Conservation (phyloP, 2,888 invertebrate species). For the Pseudococcus viburni region DNA sequence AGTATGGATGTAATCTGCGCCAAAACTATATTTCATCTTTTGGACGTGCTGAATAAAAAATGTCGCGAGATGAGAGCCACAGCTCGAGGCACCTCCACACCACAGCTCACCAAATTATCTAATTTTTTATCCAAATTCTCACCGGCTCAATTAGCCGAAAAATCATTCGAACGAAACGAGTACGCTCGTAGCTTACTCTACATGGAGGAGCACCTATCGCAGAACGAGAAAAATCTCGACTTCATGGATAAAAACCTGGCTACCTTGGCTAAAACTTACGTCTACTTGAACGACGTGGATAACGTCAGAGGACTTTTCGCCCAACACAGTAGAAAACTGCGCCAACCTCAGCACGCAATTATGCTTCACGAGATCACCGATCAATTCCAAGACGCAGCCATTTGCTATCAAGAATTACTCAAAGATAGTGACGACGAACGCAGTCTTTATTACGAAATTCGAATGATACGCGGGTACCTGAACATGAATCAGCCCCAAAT, state of each 20-base stretch:
- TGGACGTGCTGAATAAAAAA: constrained; percentile 81
- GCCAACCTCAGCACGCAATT: constrained; percentile 86
- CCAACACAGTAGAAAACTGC: constrained; percentile 79
- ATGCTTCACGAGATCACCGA: constrained; percentile 89
- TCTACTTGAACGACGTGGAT: constrained; percentile 90
- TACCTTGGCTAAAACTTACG: constrained; percentile 81
- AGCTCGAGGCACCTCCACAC: constrained; percentile 74
- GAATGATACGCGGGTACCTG: constrained; percentile 88
- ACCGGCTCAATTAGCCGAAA: constrained; percentile 79
- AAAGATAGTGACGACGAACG: constrained; percentile 70
- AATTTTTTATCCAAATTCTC: constrained; percentile 74
- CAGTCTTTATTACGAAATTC: constrained; percentile 72
- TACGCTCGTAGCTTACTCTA: constrained; percentile 83
- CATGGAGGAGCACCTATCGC: constrained; percentile 81
- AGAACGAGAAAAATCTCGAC: constrained; percentile 71
- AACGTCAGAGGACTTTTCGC: constrained; percentile 84
- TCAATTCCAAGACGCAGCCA: constrained; percentile 85
- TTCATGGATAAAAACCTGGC: constrained; percentile 34
- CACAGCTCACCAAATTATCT: constrained; percentile 66
- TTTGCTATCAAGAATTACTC: constrained; percentile 88
- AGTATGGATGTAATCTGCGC: constrained; percentile 68
- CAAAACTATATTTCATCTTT: constrained; percentile 76
- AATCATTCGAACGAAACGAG: constrained; percentile 83
- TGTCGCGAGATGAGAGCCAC: constrained; percentile 12
- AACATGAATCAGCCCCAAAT: constrained; percentile 90